Base-by-base conservation (phyloP, 2,888 invertebrate species). In the Aelia acuminata region DNA sequence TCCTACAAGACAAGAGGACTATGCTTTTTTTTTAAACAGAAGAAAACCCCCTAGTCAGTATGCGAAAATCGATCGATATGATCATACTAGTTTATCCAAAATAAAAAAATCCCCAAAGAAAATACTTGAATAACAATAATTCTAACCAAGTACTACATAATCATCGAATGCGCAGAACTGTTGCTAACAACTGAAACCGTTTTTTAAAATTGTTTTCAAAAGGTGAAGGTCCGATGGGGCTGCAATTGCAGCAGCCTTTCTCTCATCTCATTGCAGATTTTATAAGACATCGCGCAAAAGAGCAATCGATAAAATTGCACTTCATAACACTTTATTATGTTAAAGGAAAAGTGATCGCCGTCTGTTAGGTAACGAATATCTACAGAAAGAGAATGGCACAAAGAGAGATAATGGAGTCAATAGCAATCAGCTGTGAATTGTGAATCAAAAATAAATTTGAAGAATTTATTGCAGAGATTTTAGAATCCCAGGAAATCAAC, bases 221-320 rank as follows among this genome's bases (percentile, higher is more conserved):
- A 70, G 63, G 63, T 70, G 63, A 70, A 70, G 63, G 63, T 15
- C 57, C 57, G 26, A 57, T 26, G 57, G 11, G 31, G 5, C 20
- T 63, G 31, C 31, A 35, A 70, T 70, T 35, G 63, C 35, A 70
- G 35, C 31, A 70, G 63, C 63, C 63, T 70, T 70, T 70, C 63
- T 70, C 63, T 70, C 63, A 70, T 31, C 63, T 13, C 31, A 20
- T 70, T 7, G 31, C 18, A 70, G 63, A 70, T 70, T 70, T 57
- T 70, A 31, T 35, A 35, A 1, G 63, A 70, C 20, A 70, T 70
- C 63, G 35, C 35, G 35, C 35, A 70, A 70, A 35, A 70, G 63
- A 70, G 63, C 63, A 35, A 70, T 70, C 31, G 63, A 70, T 70
- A 70, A 70, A 70, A 70, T 70, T 70, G 63, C 35, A 70, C 63